phyloP scores from a whole-genome alignment of 37 sponge, comb jelly and placozoan species.

The Eunapius fragilis region DNA sequence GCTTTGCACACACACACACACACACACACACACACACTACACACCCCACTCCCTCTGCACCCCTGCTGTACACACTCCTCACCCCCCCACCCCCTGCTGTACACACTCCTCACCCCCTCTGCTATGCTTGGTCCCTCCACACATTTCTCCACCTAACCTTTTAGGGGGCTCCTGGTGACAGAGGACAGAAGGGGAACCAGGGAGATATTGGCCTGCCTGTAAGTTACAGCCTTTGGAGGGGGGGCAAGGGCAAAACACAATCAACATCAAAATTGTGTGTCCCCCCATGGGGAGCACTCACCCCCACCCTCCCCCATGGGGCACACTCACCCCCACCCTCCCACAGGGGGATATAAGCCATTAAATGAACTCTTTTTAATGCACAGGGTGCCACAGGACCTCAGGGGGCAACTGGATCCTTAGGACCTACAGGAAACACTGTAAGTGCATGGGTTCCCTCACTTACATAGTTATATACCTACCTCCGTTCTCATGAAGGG shows the following conservation, averaged over 20 bases:
- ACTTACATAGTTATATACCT: not conserved
- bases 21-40: no score
- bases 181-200: constrained; percentile 72
- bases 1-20: no score
- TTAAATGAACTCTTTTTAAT: not conserved
- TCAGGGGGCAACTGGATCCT: constrained; percentile 61
- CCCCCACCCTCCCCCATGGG: not conserved
- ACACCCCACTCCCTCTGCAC: no score
- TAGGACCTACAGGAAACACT: constrained; percentile 55
- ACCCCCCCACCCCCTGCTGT: no score
- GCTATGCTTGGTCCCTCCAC: not conserved
- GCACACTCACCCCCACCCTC: no score
- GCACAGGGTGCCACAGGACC: constrained; percentile 47
- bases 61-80: no score
- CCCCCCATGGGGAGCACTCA: constrained; percentile 42
- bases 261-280: no score
- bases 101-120: no score
- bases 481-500: constrained; percentile 19
- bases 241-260: no score
- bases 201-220: constrained; percentile 62
- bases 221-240: no score
- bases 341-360: constrained; percentile 16
- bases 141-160: not conserved
- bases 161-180: constrained; percentile 54
- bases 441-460: constrained; percentile 8